Evolutionary conservation across 1,140 invertebrate genomes (phyloP), one percentile per base, ranked within the genome.

Genomic region (Formica selysi): DNA sequence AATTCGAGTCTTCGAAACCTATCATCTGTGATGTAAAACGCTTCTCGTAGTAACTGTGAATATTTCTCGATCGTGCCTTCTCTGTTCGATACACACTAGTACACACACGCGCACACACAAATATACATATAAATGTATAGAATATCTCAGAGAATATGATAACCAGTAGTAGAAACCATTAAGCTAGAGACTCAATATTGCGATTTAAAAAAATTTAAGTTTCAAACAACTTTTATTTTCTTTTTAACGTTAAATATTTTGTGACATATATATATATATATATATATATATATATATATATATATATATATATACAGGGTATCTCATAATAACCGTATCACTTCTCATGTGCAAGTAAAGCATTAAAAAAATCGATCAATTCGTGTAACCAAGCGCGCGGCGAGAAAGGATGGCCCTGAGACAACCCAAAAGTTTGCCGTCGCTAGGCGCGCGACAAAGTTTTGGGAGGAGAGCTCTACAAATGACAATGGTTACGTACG

Each of bases 51-150:
- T 83, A 73, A 71, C 1, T 51, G 38, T 29, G 7, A 73, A 44
- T 83, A 83, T 83, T 73, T 73, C 26, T 73, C 26, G 44, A 81
- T 61, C 54, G 38, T 38, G 38, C 61, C 26, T 83, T 54, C n/a
- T 44, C 19, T 54, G 48, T 41, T 73, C 54, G 61, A 78, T 32
- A 54, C 26, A 68, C 29, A 65, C 19, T 22, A 22, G 22, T 19
- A 44, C 22, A n/a, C 54, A 74, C 26, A 26, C 73, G 32, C 8
- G 13, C 59, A 6, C 16, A 41, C 74, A 29, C n/a, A 79, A 38
- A 79, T 22, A 80, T 48, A 70, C 80, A 80, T 29, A 80, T 62
- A 86, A 57, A 81, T 86, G 48, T 86, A 86, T 54, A 86, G 64
- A 62, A 73, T 13, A 83, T 74, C 68, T 83, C 54, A 73, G 67